Conservation (phyloP, 2,888 invertebrate species). For the Drosophila pegasa region DNA sequence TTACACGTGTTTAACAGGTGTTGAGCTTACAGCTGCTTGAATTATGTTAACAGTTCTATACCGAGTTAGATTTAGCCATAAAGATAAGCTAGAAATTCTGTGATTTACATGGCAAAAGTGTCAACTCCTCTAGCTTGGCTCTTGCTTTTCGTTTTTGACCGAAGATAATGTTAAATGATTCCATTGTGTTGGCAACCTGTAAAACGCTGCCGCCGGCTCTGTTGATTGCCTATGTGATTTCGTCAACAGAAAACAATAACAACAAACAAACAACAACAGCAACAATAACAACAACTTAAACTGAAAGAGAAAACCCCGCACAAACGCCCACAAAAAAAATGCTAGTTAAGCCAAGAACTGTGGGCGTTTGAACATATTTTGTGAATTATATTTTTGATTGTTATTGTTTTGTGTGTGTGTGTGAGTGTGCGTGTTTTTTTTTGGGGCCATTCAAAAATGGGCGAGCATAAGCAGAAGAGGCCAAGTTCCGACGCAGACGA, state of each 20-base stretch:
- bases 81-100: background rate
- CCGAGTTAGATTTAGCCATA: background rate
- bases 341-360: slow-evolving; percentile 38
- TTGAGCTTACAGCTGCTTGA: background rate
- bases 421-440: slow-evolving; percentile 2
- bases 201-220: slow-evolving; percentile 28
- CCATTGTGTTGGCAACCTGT: slow-evolving; percentile 35
- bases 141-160: background rate
- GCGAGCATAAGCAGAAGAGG: slow-evolving; percentile 1
- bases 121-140: background rate
- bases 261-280: slow-evolving; percentile 12
- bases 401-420: slow-evolving; percentile 24
- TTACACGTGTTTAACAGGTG: slow-evolving; percentile 1
- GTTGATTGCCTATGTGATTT: slow-evolving; percentile 44
- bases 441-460: slow-evolving; percentile 23
- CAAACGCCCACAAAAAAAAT: slow-evolving; percentile 57
- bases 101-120: background rate
- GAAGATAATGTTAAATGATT: background rate
- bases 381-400: slow-evolving; percentile 76
- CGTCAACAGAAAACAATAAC: slow-evolving; percentile 27
- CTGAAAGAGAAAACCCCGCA: slow-evolving; percentile 33
- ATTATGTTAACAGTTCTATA: background rate
- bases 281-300: slow-evolving; percentile 18
- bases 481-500: slow-evolving; percentile 32
- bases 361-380: slow-evolving; percentile 78